Conservation (phyloP, 2,797 vertebrate species). For the Acropternis orthonyx region DNA sequence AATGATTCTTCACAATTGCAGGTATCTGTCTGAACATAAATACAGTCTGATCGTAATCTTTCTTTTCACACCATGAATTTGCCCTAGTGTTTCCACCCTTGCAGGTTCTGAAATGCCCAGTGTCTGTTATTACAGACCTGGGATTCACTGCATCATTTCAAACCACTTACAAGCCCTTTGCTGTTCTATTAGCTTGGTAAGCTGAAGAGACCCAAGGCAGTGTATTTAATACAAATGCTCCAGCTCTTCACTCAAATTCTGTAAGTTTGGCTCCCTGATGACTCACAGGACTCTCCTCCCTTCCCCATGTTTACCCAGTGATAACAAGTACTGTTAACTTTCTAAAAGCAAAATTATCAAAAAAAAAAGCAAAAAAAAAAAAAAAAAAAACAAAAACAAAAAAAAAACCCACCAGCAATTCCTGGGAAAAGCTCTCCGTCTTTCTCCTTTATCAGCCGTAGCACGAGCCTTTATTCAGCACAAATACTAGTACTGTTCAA, state of each 20-base stretch:
- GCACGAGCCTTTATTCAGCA: not conserved
- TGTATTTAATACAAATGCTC: not conserved
- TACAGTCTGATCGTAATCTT: slow-evolving; percentile 10
- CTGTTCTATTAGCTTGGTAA: not conserved
- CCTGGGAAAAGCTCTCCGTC: not conserved
- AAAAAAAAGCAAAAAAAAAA: not conserved
- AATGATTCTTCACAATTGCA: slow-evolving; percentile 72
- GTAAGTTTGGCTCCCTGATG: not conserved
- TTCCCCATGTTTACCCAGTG: slow-evolving; percentile 25
- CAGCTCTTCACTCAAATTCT: slow-evolving; percentile 14
- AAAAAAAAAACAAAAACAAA: not conserved
- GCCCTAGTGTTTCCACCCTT: slow-evolving; percentile 28
- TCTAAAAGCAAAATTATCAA: slow-evolving; percentile 31
- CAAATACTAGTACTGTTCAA: slow-evolving; percentile 23
- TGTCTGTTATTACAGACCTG: not conserved
- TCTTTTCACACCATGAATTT: slow-evolving; percentile 64
- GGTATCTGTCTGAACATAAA: slow-evolving; percentile 68
- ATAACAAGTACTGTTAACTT: slow-evolving; percentile 46
- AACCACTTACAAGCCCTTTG: not conserved
- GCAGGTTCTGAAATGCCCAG: slow-evolving; percentile 7
- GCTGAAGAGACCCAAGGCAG: not conserved
- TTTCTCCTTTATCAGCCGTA: not conserved
- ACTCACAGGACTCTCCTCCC: slow-evolving; percentile 56
- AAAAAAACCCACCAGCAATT: not conserved
- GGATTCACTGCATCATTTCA: not conserved